A percentile compares a stretch with the other conserved stretches of the same genome.
Evolutionary conservation across 2,888 invertebrate genomes (phyloP).

Genomic region (Sesamia inferens): DNA sequence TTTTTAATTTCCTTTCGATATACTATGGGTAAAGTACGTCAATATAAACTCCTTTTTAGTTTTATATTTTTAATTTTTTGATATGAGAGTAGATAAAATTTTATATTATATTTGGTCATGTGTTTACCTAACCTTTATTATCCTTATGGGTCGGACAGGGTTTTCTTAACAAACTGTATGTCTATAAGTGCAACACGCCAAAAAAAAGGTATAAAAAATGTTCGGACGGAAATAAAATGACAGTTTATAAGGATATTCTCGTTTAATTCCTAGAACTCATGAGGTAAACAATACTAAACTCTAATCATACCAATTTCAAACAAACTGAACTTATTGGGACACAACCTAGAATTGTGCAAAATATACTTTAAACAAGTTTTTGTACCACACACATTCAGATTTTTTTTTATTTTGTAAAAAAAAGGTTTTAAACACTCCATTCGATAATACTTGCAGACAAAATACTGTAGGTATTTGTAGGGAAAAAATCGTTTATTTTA

Average conservation of each 20-base stretch:
- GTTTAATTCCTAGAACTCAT: conserved; percentile 89
- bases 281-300: conserved; percentile 89
- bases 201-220: background rate
- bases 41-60: too few relatives aligned
- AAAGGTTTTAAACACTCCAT: conserved; percentile 79
- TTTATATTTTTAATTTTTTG: too few relatives aligned
- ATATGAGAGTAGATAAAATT: too few relatives aligned
- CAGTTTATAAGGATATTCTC: conserved; percentile 81
- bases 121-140: too few relatives aligned
- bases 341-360: conserved; percentile 66
- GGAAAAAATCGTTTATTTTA: conserved; percentile 72
- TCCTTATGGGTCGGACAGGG: too few relatives aligned
- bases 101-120: too few relatives aligned
- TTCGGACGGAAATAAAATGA: conserved; percentile 68
- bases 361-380: conserved; percentile 63
- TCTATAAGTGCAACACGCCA: too few relatives aligned
- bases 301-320: conserved; percentile 81
- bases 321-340: conserved; percentile 65
- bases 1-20: too few relatives aligned
- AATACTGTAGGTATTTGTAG: conserved; percentile 77
- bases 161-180: too few relatives aligned
- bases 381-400: conserved; percentile 70
- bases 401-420: conserved; percentile 59
- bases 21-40: too few relatives aligned
- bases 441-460: conserved; percentile 72